These are phyloP conservation scores for Psix sp. DNA, from an alignment of 1,140 invertebrate genomes.

Conservation along the genomic window DNA sequence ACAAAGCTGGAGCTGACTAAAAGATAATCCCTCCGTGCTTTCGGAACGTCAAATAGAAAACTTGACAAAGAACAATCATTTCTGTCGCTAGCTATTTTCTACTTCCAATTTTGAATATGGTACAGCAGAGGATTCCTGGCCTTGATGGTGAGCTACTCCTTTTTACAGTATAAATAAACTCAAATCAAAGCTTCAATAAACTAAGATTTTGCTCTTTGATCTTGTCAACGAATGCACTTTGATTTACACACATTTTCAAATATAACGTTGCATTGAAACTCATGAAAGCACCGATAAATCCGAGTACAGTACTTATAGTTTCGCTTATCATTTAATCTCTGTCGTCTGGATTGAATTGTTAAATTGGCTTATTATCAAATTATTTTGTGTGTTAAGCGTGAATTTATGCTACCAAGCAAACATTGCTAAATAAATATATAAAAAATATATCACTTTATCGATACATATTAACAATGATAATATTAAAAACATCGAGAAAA, in stretches of 20 bases:
- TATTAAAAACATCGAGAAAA: no score
- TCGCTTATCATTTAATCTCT: constrained; percentile 37
- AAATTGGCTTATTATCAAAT: constrained; percentile 23
- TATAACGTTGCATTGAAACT: constrained; percentile 17
- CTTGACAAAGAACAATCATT: neutral
- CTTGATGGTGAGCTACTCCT: constrained; percentile 64
- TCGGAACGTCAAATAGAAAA: neutral
- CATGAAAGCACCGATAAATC: constrained; percentile 19
- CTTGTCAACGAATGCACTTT: constrained; percentile 6
- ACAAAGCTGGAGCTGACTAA: neutral
- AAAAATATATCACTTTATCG: no score
- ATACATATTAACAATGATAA: no score
- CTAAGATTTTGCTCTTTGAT: constrained; percentile 2
- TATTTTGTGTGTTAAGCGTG: neutral
- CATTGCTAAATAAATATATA: no score
- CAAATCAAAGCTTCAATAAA: neutral
- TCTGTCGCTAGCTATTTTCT: neutral
- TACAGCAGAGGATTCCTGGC: constrained; percentile 64
- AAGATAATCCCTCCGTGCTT: neutral
- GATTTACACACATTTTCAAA: constrained; percentile 8
- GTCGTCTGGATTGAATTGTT: constrained; percentile 18
- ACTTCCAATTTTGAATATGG: constrained; percentile 53
- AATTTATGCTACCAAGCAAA: no score
- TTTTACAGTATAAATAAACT: no score
- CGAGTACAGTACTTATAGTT: constrained; percentile 29